Evolutionary conservation across 1,140 invertebrate genomes (phyloP).

Genomic region (Drosophila punjabiensis): DNA sequence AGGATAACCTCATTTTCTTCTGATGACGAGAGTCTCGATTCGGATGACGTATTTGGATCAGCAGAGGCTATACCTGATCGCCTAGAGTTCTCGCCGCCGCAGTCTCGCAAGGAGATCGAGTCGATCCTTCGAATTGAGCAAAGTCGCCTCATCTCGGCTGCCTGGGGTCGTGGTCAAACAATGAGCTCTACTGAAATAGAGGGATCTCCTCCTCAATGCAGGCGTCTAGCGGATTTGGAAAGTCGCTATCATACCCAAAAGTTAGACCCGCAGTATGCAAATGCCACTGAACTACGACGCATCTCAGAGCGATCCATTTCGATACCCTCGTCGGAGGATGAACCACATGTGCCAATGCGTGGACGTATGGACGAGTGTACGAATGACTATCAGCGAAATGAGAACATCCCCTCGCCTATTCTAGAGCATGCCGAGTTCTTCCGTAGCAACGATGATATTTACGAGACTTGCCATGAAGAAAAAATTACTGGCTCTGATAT

Average conservation of each 20-base stretch:
- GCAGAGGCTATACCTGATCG: slow-evolving; percentile 89
- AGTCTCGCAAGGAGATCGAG: slow-evolving; percentile 90
- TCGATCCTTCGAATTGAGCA: slow-evolving; percentile 89
- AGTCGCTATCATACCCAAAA: slow-evolving; percentile 88
- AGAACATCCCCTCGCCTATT: slow-evolving; percentile 88
- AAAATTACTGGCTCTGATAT: slow-evolving; percentile 78
- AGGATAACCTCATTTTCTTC: slow-evolving; percentile 90
- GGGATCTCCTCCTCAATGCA: slow-evolving; percentile 89
- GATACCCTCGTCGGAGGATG: slow-evolving; percentile 90
- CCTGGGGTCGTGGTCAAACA: slow-evolving; percentile 89
- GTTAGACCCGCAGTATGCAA: slow-evolving; percentile 87
- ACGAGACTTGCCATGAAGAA: slow-evolving; percentile 83
- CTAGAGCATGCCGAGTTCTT: slow-evolving; percentile 87
- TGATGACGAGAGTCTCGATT: slow-evolving; percentile 90
- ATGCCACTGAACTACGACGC: slow-evolving; percentile 88
- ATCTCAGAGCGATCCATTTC: slow-evolving; percentile 90
- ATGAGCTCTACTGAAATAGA: slow-evolving; percentile 91
- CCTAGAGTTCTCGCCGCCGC: slow-evolving; percentile 89
- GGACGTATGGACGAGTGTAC: slow-evolving; percentile 84
- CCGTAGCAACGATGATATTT: slow-evolving; percentile 87
- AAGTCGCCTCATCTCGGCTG: slow-evolving; percentile 88
- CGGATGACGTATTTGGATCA: slow-evolving; percentile 90
- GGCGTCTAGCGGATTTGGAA: slow-evolving; percentile 87
- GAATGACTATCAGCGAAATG: slow-evolving; percentile 87
- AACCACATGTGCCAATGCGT: slow-evolving; percentile 85